Conservation (phyloP, 2,797 vertebrate genomes). For the Periparus ater region DNA sequence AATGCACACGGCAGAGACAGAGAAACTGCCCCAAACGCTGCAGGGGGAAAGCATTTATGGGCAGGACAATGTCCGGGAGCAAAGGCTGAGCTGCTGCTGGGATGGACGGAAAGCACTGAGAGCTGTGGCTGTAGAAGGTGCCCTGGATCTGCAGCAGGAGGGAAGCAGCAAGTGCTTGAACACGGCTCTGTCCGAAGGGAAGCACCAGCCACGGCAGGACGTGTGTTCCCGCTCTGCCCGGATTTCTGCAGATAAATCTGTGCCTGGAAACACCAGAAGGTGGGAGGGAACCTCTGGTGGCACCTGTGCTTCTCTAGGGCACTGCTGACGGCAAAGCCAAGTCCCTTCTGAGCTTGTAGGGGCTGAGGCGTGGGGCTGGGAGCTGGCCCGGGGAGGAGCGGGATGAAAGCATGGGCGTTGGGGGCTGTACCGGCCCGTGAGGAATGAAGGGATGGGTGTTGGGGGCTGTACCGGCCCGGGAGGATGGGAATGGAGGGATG, state of each 20-base stretch:
- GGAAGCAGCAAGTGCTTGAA: not conserved
- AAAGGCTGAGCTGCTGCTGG: not conserved
- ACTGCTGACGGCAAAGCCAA: not conserved
- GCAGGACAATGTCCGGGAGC: not conserved
- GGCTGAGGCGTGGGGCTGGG: not conserved
- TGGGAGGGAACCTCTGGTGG: not conserved
- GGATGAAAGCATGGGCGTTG: fast-evolving
- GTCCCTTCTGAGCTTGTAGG: fast-evolving
- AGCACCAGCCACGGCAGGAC: fast-evolving
- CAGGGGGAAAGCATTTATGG: not conserved
- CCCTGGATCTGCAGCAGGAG: not conserved
- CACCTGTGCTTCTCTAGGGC: not conserved
- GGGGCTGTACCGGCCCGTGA: fast-evolving
- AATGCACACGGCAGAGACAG: fast-evolving
- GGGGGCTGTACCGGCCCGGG: too few species aligned
- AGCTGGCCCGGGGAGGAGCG: not conserved
- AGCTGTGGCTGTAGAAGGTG: not conserved
- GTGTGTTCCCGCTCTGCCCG: not conserved
- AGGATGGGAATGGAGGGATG: too few species aligned
- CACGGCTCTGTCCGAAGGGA: not conserved
- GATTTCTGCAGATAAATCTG: not conserved
- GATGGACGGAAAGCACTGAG: not conserved
- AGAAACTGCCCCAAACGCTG: not conserved
- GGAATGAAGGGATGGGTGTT: fast-evolving
- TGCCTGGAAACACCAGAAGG: not conserved